A percentile compares a stretch with the other conserved stretches of the same genome.
Conservation (phyloP, 2,113 vertebrate species). For the Lepus americanus region DNA sequence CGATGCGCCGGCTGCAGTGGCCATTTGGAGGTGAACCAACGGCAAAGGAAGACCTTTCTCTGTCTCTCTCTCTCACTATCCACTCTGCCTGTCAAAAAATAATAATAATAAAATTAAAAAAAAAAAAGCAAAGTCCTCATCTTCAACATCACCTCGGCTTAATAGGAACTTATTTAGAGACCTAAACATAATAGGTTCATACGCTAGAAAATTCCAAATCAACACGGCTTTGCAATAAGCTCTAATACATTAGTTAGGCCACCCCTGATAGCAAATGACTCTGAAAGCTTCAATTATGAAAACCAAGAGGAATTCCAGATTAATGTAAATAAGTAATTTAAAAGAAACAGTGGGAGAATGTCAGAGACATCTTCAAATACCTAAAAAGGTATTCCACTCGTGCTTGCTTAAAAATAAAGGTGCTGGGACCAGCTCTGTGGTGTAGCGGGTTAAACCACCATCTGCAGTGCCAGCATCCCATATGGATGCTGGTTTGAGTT, state of each 20-base stretch:
- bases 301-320: conserved; percentile 9
- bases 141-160: conserved; percentile 3
- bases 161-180: conserved; percentile 30
- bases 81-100: too few species aligned
- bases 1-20: too few species aligned
- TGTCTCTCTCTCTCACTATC: too few species aligned
- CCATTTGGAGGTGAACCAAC: too few species aligned
- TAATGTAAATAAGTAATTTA: conserved; percentile 30
- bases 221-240: conserved; percentile 22
- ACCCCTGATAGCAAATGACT: neutral
- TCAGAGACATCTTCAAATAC: neutral
- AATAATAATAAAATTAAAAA: too few species aligned
- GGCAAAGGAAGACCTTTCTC: too few species aligned
- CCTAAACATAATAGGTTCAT: neutral
- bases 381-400: neutral
- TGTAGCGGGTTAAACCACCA: too few species aligned
- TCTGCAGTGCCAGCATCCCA: too few species aligned
- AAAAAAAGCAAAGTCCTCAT: neutral
- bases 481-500: too few species aligned
- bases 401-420: conserved; percentile 15
- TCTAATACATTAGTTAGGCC: neutral
- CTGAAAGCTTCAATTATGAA: neutral
- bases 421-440: neutral
- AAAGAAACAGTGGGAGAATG: neutral
- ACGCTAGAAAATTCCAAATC: conserved; percentile 27